Evolutionary conservation across 2,888 invertebrate species (phyloP).

Genomic region (Cheiracanthium punctorium): DNA sequence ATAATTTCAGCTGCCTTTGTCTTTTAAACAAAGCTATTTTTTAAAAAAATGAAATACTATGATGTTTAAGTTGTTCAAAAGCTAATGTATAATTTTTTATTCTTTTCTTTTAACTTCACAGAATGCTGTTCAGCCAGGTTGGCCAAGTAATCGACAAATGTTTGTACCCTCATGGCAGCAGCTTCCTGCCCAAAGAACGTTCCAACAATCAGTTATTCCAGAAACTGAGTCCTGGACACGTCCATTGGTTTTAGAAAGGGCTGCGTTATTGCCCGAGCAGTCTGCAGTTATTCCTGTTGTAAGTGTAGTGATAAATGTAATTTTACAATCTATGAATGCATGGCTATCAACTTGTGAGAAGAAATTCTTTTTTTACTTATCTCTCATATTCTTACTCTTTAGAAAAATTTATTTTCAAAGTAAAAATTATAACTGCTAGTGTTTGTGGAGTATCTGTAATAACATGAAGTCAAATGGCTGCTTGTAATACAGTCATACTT

Average conservation of each 20-base stretch:
- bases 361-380: too few relatives aligned
- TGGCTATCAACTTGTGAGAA: too few relatives aligned
- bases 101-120: not conserved
- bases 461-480: too few relatives aligned
- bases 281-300: constrained; percentile 72
- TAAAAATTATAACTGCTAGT: too few relatives aligned
- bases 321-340: too few relatives aligned
- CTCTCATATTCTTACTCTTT: too few relatives aligned
- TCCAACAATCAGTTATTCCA: constrained; percentile 74
- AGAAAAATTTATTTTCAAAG: too few relatives aligned
- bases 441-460: too few relatives aligned
- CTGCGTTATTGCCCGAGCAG: constrained; percentile 83
- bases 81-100: not conserved
- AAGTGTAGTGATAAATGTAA: too few relatives aligned
- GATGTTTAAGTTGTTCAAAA: not conserved
- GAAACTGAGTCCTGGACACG: constrained; percentile 83
- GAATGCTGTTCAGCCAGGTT: constrained; percentile 83
- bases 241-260: constrained; percentile 86
- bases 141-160: constrained; percentile 85
- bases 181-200: constrained; percentile 77
- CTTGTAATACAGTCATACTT: too few relatives aligned
- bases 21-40: not conserved
- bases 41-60: not conserved
- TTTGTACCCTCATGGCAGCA: constrained; percentile 88
- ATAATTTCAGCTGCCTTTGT: too few relatives aligned